These are phyloP conservation scores for Laticauda colubrina DNA, from an alignment of 2,113 vertebrate species.

Conservation along the genomic window DNA sequence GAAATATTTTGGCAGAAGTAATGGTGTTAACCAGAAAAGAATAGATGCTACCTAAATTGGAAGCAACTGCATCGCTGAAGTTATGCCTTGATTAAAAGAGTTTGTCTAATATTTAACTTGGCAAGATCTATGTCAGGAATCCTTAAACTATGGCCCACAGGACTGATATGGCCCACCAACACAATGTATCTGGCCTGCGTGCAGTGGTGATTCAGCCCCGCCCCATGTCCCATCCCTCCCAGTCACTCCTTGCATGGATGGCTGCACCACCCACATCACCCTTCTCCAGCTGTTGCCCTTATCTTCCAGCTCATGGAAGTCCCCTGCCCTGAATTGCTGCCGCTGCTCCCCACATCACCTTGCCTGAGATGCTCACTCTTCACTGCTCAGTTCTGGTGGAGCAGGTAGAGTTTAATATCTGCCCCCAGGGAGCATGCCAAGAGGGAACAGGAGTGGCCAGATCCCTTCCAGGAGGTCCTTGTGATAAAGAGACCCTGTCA, in stretches of 20 bases:
- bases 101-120: conserved; percentile 6
- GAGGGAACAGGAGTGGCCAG: neutral
- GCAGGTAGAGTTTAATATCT: neutral
- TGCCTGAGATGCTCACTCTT: neutral
- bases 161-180: no score
- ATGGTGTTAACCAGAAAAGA: neutral
- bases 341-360: neutral
- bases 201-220: no score
- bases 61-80: conserved; percentile 1
- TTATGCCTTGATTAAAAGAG: neutral
- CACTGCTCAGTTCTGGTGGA: neutral
- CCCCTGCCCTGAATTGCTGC: neutral
- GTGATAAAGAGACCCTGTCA: no score
- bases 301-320: no score
- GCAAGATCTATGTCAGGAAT: neutral
- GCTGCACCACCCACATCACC: no score
- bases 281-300: no score
- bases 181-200: no score
- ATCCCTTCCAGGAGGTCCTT: neutral
- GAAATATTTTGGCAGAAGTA: neutral
- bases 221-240: no score
- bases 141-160: no score
- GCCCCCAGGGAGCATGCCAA: neutral
- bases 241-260: no score
- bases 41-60: neutral